Evolutionary conservation across 1,140 invertebrate genomes (phyloP), one percentile per base, ranked within the genome.

Genomic region (Ylistrum balloti): DNA sequence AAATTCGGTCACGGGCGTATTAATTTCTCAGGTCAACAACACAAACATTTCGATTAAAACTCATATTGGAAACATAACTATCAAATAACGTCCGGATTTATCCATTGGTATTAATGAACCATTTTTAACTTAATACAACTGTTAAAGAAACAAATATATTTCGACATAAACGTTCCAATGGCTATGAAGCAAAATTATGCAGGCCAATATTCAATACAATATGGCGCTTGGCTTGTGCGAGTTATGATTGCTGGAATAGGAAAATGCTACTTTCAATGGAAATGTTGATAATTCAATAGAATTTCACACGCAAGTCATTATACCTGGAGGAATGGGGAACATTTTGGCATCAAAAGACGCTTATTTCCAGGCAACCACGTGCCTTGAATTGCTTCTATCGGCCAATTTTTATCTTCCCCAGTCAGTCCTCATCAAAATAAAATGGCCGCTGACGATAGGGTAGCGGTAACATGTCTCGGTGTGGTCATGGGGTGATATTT

Each of bases 291-390:
- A 28, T 74, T 74, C 17, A 7, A n/a, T 74, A 28, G 3, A 74
- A 2, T 28, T 74, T 74, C 22, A 74, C 56, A 22, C 56, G 17
- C 28, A 74, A 74, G 56, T 74, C 56, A 74, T 74, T 74, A 28
- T 74, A 74, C 56, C 56, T 74, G 56, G 56, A 28, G 56, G 56
- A 74, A 74, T 74, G 56, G 56, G 56, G 28, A 74, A 74, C 56
- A 74, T 74, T 74, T 74, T 74, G 56, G 56, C 56, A 74, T 74
- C 56, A 74, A 74, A 74, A 74, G 56, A 74, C 56, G 56, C 56
- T 74, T 5, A 74, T 74, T 74, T 74, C 56, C 56, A 74, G 56
- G 56, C 56, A 74, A 74, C 56, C 56, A 74, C 56, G 56, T 74
- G 56, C 56, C 56, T 74, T 74, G 56, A 74, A 74, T 28, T 74